phyloP scores from a whole-genome alignment of 2,888 invertebrate species.

The Sipha maydis region DNA sequence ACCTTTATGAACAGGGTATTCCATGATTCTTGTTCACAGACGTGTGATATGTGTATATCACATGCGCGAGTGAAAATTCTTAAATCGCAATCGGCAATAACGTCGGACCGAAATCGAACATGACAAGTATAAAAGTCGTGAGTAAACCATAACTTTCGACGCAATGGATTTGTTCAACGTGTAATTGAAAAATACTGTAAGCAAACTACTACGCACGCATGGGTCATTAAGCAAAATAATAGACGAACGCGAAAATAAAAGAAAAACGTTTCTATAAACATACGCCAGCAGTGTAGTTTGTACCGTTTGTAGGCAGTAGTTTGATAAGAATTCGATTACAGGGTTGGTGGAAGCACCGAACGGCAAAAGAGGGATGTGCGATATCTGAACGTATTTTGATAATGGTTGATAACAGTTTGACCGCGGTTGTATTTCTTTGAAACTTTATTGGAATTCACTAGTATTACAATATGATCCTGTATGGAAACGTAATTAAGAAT shows the following conservation, averaged over 20 bases:
- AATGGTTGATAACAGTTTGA: conserved; percentile 25
- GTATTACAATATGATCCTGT: too few species aligned
- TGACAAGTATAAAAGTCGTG: not conserved
- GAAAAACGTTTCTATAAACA: not conserved
- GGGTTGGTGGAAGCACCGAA: conserved; percentile 22
- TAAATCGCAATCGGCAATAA: not conserved
- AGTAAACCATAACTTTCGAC: not conserved
- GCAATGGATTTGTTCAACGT: not conserved
- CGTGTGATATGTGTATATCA: not conserved
- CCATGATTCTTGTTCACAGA: not conserved
- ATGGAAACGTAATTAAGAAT: too few species aligned
- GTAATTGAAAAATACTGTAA: not conserved
- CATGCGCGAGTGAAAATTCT: not conserved
- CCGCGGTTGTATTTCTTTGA: not conserved
- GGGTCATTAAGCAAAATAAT: not conserved
- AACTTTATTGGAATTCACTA: not conserved
- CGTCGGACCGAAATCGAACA: not conserved
- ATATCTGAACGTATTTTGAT: conserved; percentile 38
- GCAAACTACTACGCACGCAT: not conserved
- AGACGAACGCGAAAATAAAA: conserved; percentile 27
- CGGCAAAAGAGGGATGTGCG: conserved; percentile 8
- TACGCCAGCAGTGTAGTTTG: conserved; percentile 14
- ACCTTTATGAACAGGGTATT: conserved; percentile 40
- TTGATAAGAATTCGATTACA: conserved; percentile 31
- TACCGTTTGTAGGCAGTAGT: not conserved